phyloP scores from a whole-genome alignment of 2,797 vertebrate species.

The Falco naumanni region DNA sequence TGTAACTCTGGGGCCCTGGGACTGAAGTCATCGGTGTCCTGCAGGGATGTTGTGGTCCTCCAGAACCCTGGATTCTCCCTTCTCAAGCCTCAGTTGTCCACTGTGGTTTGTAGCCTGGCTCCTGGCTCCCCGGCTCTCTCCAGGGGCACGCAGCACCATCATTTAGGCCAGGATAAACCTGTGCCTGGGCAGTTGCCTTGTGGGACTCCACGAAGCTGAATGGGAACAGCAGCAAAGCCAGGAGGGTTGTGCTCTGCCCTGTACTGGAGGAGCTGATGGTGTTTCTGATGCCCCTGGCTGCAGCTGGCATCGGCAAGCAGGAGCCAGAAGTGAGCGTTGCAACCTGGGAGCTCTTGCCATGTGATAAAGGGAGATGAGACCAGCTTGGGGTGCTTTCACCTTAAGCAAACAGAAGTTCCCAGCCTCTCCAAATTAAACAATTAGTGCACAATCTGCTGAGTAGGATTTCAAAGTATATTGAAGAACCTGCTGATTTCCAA shows the following conservation, averaged over 20 bases:
- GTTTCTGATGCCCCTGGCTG: background rate
- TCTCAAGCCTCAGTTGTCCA: background rate
- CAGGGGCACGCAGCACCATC: fast-evolving
- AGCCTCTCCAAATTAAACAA: background rate
- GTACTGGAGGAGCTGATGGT: fast-evolving
- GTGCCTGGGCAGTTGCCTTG: background rate
- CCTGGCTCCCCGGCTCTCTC: background rate
- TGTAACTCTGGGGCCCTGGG: fast-evolving
- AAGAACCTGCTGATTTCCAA: background rate
- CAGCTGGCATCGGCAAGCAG: fast-evolving
- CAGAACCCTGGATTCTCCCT: background rate
- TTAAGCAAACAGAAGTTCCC: background rate
- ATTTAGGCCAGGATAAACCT: background rate
- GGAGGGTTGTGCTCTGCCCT: background rate
- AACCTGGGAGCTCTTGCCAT: no score
- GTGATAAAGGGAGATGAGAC: fast-evolving
- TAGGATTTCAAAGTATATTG: background rate
- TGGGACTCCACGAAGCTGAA: background rate
- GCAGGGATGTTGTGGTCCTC: background rate
- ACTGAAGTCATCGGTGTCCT: background rate
- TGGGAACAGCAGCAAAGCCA: background rate
- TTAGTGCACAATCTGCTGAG: background rate
- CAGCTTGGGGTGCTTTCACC: background rate
- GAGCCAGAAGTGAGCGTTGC: background rate
- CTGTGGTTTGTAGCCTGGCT: background rate